These are phyloP conservation scores for Nesidiocoris tenuis DNA, from an alignment of 2,888 invertebrate species.

Conservation along the genomic window DNA sequence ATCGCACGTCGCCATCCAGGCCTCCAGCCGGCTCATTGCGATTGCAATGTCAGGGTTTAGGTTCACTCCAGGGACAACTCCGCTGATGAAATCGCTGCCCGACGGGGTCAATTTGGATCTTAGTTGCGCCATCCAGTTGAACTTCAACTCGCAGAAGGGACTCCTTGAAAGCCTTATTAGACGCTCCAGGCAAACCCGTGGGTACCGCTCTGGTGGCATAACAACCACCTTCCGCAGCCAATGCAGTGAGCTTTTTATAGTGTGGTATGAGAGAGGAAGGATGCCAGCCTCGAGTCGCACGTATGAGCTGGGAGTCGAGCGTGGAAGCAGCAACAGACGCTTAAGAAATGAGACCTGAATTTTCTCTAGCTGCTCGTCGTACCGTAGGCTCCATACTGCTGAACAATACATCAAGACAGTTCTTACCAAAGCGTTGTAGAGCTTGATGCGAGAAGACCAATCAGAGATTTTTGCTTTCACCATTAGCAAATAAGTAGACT, in stretches of 20 bases:
- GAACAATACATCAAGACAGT: constrained; percentile 4
- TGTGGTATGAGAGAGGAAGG: neutral
- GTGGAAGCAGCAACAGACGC: constrained; percentile 12
- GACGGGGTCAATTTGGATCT: neutral
- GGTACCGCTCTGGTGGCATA: constrained; percentile 9
- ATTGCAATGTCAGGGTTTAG: neutral
- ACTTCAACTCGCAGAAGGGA: neutral
- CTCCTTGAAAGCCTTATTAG: neutral
- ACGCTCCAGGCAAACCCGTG: constrained; percentile 1
- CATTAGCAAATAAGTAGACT: neutral
- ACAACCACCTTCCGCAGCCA: neutral
- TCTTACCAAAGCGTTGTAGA: neutral
- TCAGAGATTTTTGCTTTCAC: neutral
- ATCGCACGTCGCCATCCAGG: neutral
- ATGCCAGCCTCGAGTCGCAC: neutral
- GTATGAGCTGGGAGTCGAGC: neutral
- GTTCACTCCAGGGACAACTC: neutral
- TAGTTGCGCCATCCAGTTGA: constrained; percentile 19
- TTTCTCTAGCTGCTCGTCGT: neutral
- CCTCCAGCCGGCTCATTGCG: neutral
- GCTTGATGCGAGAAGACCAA: neutral
- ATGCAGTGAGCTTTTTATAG: neutral
- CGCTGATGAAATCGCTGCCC: neutral
- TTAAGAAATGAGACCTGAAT: constrained; percentile 16
- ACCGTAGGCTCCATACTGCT: neutral